A percentile compares a stretch with the other conserved stretches of the same genome.
phyloP scores from a whole-genome alignment of 1,140 invertebrate genomes.

The Helicoverpa armigera region DNA sequence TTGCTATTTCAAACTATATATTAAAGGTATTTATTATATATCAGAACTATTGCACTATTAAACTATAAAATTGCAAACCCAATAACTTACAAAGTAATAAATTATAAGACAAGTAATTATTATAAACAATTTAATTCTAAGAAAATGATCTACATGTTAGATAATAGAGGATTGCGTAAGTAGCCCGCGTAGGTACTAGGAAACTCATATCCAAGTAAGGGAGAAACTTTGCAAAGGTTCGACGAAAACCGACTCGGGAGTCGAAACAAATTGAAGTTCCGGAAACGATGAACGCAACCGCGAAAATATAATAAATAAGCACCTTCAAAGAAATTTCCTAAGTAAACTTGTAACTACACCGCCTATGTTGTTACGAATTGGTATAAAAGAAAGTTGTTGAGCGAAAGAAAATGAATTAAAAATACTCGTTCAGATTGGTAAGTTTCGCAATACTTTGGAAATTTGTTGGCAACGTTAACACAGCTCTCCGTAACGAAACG shows the following conservation, averaged over 20 bases:
- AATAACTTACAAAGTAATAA: too few relatives aligned
- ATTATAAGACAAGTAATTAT: too few relatives aligned
- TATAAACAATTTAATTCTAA: too few relatives aligned
- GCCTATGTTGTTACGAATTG: slow-evolving; percentile 45
- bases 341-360: slow-evolving; percentile 40
- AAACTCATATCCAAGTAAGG: background rate
- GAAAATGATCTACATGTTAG: too few relatives aligned
- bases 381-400: slow-evolving; percentile 47
- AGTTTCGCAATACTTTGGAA: slow-evolving; percentile 54
- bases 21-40: too few relatives aligned
- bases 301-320: slow-evolving; percentile 20
- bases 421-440: slow-evolving; percentile 50
- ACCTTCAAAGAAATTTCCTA: slow-evolving; percentile 31
- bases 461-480: slow-evolving; percentile 55
- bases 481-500: slow-evolving; percentile 53
- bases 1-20: background rate
- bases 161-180: too few relatives aligned
- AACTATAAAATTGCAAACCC: too few relatives aligned
- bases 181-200: background rate
- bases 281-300: slow-evolving; percentile 14
- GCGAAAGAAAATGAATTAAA: slow-evolving; percentile 53
- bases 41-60: too few relatives aligned
- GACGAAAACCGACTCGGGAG: background rate
- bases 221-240: background rate
- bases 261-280: background rate